Evolutionary conservation across 2,113 vertebrate species (phyloP), one percentile per base, ranked within the genome.

Genomic region (Pluvialis apricaria): DNA sequence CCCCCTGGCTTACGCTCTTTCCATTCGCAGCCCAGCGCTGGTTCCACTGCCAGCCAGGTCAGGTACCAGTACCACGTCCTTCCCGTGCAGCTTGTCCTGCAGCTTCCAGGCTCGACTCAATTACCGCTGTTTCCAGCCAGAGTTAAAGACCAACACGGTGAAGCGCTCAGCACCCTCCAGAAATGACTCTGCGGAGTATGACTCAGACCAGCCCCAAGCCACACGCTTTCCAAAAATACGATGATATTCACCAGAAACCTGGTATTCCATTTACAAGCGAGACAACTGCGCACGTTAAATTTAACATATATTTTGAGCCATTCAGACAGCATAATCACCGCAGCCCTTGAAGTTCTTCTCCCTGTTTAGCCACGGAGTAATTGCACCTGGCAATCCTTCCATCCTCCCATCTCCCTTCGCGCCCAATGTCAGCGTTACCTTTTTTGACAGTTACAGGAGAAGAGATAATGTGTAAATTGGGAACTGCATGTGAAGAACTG

Each of bases 401-500:
- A 77, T 52, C 38, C 1, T 11, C 55, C 42, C 49, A 32, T 34
- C 70, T 91, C 82, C 60, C 45, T 72, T 44, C 2, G 4, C 3
- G 7, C 58, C 82, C 66, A 29, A 83, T 4, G 18, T 32, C 75
- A 86, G 60, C 11, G 1, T 75, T 73, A 77, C 82, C 64, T 93
- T 83, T 88, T 66, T 14, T 82, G 76, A 84, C 47, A 78, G 57
- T 40, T 64, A 65, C 71, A 73, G 62, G 17, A 83, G 42, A 78
- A 94, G 70, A 38, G 70, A 38, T 60, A 49, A 79, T 60, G 60
- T 40, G 62, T 90, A 29, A 95, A 83, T 26, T 73, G 72, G 79
- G 69, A 80, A 66, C 32, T 19, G 25, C 25, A 40, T 3, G 73
- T 11, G 76, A 92, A 88, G 72, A 60, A 86, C 40, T 58, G 82